A percentile compares a stretch with the other conserved stretches of the same genome.
Evolutionary conservation across 2,888 invertebrate species (phyloP).

Genomic region (Patella caerulea): DNA sequence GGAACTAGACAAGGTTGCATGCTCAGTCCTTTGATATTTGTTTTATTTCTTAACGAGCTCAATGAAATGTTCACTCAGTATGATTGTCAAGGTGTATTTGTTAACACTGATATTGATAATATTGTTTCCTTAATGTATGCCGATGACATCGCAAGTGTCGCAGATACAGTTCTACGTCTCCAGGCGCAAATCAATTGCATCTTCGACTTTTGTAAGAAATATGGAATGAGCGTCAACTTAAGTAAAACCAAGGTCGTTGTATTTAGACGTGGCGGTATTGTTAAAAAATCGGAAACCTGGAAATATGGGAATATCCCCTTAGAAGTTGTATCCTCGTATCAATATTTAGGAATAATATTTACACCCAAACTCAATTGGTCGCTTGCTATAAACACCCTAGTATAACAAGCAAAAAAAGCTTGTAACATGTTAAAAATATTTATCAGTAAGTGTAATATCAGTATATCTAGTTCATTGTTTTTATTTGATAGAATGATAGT

Average conservation of each 20-base stretch:
- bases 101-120: constrained; percentile 19
- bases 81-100: constrained; percentile 8
- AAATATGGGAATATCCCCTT: not conserved
- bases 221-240: too few species aligned
- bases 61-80: constrained; percentile 2
- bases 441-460: constrained; percentile 14
- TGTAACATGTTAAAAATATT: constrained; percentile 9
- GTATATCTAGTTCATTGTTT: constrained; percentile 9
- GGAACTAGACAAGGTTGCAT: constrained; percentile 23
- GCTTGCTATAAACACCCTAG: too few species aligned
- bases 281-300: constrained; percentile 25
- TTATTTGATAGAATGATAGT: constrained; percentile 24
- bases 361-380: constrained; percentile 17
- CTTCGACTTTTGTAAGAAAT: too few species aligned
- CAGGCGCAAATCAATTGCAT: too few species aligned
- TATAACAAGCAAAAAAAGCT: constrained; percentile 17
- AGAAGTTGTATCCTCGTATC: constrained; percentile 24
- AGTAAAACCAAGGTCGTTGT: constrained; percentile 23
- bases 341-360: constrained; percentile 27
- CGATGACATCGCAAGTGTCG: too few species aligned
- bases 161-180: too few species aligned
- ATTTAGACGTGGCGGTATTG: constrained; percentile 21
- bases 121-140: constrained; percentile 21
- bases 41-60: constrained; percentile 17
- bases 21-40: constrained; percentile 8